phyloP scores from a whole-genome alignment of 2,888 invertebrate species.

The Erpobdella octoculata region DNA sequence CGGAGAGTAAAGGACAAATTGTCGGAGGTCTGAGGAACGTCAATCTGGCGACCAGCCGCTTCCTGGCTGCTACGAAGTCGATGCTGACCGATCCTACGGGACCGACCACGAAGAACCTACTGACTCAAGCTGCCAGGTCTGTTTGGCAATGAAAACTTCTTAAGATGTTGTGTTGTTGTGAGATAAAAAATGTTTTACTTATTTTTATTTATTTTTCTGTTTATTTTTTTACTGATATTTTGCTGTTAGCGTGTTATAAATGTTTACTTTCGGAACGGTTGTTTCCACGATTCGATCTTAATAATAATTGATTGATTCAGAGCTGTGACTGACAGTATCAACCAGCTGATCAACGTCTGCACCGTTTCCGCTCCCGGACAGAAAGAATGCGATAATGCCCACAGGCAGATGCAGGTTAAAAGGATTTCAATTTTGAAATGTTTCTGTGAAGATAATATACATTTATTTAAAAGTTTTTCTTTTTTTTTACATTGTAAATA shows the following conservation, averaged over 20 bases:
- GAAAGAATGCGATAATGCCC: constrained; percentile 90
- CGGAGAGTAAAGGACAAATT: constrained; percentile 68
- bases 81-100: constrained; percentile 80
- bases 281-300: neutral
- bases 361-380: constrained; percentile 87
- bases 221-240: neutral
- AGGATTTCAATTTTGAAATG: no score
- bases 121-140: constrained; percentile 72
- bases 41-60: constrained; percentile 62
- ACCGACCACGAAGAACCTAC: constrained; percentile 80
- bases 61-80: constrained; percentile 80
- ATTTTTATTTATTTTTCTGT: neutral
- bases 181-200: neutral
- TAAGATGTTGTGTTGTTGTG: neutral
- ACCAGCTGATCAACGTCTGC: constrained; percentile 71
- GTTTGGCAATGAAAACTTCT: constrained; percentile 59
- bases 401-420: constrained; percentile 67
- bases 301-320: constrained; percentile 51
- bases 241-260: no score
- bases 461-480: no score
- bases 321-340: constrained; percentile 84
- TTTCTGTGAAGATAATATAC: neutral
- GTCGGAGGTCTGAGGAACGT: constrained; percentile 78
- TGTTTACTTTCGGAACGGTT: no score
- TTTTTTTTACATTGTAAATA: no score